Evolutionary conservation across 2,888 invertebrate species (phyloP), one percentile per base, ranked within the genome.

Genomic region (Ceramica pisi): DNA sequence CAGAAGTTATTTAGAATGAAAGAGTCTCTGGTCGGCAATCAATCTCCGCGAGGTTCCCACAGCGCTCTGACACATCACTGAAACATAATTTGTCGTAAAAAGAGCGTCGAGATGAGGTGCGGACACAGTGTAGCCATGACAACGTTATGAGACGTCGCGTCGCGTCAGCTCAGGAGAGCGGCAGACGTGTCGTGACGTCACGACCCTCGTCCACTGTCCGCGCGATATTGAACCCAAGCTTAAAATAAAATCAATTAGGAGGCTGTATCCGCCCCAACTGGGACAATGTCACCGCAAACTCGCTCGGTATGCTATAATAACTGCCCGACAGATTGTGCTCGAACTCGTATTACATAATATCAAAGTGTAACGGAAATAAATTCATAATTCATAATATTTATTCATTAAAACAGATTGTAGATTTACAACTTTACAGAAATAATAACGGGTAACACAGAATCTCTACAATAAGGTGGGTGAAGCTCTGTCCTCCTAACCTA

Each of bases 191-290:
- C 26, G 41, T 26, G 61, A 56, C 51, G 35, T 26, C n/a, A 35
- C 35, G 61, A 78, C 82, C 79, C 79, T 78, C 73, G 70, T 70
- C 71, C 41, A 5, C 9, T 23, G 57, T 50, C 61, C 38, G 26
- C 41, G 21, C 61, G 23, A 62, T 71, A 71, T 84, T 68, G 53
- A 65, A 53, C 31, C 41, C 26, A 26, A 56, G 59, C 81, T 61
- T 81, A 69, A 82, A 83, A 76, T 83, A 73, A 69, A 80, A 83
- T 71, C 73, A 76, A 83, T 83, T 82, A 76, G 66, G 62, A 51
- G 12, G 38, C 48, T 50, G 59, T 26, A 23, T 21, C 38, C 41
- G 12, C 56, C 50, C 50, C 2, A 50, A 35, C 44, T 31, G 64
- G 57, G 50, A 46, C 67, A 41, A 23, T 51, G 67, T 35, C 21